These are phyloP conservation scores for Turritopsis dohrnii DNA, from an alignment of 30 jellyfish, hydroid and myxozoan genomes.

Conservation along the genomic window DNA sequence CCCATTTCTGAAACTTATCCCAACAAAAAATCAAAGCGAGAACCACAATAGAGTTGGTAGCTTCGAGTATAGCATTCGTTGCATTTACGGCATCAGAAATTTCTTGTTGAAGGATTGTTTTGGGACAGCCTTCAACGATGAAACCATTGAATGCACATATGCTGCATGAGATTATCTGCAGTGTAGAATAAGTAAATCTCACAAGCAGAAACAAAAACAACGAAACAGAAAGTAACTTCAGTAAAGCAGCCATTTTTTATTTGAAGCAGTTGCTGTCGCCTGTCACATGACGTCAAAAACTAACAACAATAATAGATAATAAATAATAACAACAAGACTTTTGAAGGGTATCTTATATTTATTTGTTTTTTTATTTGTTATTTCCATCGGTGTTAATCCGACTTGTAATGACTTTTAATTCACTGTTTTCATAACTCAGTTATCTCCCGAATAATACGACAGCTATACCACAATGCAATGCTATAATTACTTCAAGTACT, in stretches of 20 bases:
- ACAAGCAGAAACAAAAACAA: background rate
- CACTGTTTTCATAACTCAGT: too few relatives aligned
- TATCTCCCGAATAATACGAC: too few relatives aligned
- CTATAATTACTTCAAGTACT: too few relatives aligned
- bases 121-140: slow-evolving; percentile 1
- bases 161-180: background rate
- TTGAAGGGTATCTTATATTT: too few relatives aligned
- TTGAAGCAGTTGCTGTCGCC: background rate
- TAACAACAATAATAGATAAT: background rate
- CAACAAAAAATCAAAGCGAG: background rate
- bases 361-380: too few relatives aligned
- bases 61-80: background rate
- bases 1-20: background rate
- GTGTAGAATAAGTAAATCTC: background rate
- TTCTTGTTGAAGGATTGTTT: background rate
- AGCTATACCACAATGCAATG: too few relatives aligned
- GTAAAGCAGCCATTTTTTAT: background rate
- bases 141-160: background rate
- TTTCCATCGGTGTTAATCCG: too few relatives aligned
- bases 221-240: background rate
- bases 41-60: background rate
- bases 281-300: background rate
- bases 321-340: too few relatives aligned
- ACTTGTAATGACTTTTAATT: too few relatives aligned
- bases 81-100: background rate